Evolutionary conservation across 1,140 invertebrate genomes (phyloP).

Genomic region (Microplitis mediator): DNA sequence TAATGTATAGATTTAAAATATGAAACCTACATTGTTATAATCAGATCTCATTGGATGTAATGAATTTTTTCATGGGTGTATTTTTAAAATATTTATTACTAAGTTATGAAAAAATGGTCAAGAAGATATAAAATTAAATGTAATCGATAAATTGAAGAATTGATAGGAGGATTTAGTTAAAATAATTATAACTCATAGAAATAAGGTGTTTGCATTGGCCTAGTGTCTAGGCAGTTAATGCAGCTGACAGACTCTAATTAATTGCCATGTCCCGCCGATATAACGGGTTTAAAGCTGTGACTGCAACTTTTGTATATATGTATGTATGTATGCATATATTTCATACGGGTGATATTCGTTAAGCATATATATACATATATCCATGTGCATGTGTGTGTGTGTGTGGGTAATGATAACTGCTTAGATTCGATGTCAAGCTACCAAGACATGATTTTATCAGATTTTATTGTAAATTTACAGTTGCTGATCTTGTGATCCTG

Average conservation of each 20-base stretch:
- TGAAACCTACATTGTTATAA: no score
- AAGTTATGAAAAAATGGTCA: no score
- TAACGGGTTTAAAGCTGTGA: constrained; percentile 55
- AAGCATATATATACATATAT: no score
- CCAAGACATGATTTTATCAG: constrained; percentile 43
- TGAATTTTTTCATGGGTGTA: no score
- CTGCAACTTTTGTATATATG: constrained; percentile 20
- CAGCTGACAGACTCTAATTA: constrained; percentile 53
- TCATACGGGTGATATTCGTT: not conserved
- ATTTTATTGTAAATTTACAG: constrained; percentile 43
- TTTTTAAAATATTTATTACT: no score
- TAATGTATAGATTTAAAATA: no score
- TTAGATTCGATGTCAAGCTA: constrained; percentile 1
- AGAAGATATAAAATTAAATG: no score
- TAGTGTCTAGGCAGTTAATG: constrained; percentile 47
- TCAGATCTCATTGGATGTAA: no score
- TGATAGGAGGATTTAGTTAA: not conserved
- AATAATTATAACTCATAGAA: not conserved
- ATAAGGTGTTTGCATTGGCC: constrained; percentile 61
- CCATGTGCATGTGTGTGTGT: not conserved
- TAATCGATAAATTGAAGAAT: no score
- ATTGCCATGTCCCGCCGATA: constrained; percentile 57
- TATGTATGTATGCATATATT: not conserved
- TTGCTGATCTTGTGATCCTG: constrained; percentile 20
- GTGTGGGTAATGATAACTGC: not conserved